A percentile compares a stretch with the other conserved stretches of the same genome.
Evolutionary conservation across 2,888 invertebrate species (phyloP).

Genomic region (Caenorhabditis wallacei): DNA sequence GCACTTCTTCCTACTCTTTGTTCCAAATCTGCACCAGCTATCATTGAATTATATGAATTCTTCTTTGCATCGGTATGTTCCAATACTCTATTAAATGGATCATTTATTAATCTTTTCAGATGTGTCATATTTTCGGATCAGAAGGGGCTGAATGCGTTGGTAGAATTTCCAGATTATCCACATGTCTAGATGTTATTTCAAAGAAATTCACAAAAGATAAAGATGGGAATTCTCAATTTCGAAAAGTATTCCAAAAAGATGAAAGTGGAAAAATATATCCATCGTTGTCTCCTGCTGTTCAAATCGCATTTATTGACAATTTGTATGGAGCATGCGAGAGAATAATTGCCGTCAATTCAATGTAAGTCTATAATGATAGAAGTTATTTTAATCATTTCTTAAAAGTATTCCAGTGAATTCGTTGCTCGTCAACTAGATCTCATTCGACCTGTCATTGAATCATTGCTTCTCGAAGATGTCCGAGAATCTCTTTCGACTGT

Average conservation of each 20-base stretch:
- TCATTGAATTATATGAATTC: slow-evolving; percentile 79
- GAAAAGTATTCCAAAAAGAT: slow-evolving; percentile 40
- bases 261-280: slow-evolving; percentile 36
- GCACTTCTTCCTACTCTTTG: slow-evolving; percentile 79
- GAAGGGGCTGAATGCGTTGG: slow-evolving; percentile 63
- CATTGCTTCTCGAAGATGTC: slow-evolving; percentile 86
- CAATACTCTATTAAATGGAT: neutral
- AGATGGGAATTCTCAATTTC: slow-evolving; percentile 20
- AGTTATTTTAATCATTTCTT: neutral
- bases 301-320: slow-evolving; percentile 86
- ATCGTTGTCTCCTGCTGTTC: slow-evolving; percentile 68
- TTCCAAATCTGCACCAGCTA: slow-evolving; percentile 75
- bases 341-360: slow-evolving; percentile 94
- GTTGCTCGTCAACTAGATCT: slow-evolving; percentile 92
- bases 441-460: slow-evolving; percentile 91
- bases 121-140: slow-evolving; percentile 63
- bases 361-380: slow-evolving; percentile 83
- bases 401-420: slow-evolving; percentile 86
- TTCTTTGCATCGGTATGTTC: slow-evolving; percentile 75
- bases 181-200: slow-evolving; percentile 50
- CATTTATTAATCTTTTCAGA: slow-evolving; percentile 35
- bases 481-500: slow-evolving; percentile 6
- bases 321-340: slow-evolving; percentile 91
- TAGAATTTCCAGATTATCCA: slow-evolving; percentile 26
- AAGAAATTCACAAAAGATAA: slow-evolving; percentile 29